Conservation (phyloP, 2,888 invertebrate genomes). For the Lithosia quadra region DNA sequence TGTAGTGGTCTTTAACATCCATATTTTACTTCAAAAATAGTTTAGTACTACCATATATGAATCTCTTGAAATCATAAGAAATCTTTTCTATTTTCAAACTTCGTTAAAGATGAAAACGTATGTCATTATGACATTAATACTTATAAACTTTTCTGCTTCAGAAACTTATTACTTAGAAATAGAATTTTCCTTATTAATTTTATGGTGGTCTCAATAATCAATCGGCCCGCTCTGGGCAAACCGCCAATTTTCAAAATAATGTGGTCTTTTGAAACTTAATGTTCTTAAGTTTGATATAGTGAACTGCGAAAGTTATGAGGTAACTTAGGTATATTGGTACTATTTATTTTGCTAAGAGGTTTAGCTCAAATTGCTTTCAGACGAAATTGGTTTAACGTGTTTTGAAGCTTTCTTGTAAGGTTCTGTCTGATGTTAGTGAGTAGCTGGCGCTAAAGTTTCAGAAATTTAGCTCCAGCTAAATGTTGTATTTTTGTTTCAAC, state of each 20-base stretch:
- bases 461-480: too few species aligned
- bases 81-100: too few species aligned
- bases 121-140: constrained; percentile 42
- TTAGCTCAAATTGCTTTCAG: constrained; percentile 71
- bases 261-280: constrained; percentile 78
- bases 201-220: constrained; percentile 57
- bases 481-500: not conserved
- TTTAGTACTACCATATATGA: too few species aligned
- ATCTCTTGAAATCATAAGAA: too few species aligned
- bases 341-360: constrained; percentile 78
- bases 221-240: constrained; percentile 62
- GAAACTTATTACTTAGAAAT: constrained; percentile 49
- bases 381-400: constrained; percentile 45
- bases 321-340: constrained; percentile 73
- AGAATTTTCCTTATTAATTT: constrained; percentile 57
- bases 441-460: not conserved
- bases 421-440: constrained; percentile 15
- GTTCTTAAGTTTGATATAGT: constrained; percentile 82
- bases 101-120: too few species aligned
- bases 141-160: constrained; percentile 41
- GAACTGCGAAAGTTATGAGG: constrained; percentile 69
- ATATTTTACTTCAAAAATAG: too few species aligned
- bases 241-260: constrained; percentile 66
- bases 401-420: constrained; percentile 40
- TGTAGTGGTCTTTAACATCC: too few species aligned